These are phyloP conservation scores for Vollenhovia emeryi DNA, from an alignment of 1,140 invertebrate species.

Conservation along the genomic window DNA sequence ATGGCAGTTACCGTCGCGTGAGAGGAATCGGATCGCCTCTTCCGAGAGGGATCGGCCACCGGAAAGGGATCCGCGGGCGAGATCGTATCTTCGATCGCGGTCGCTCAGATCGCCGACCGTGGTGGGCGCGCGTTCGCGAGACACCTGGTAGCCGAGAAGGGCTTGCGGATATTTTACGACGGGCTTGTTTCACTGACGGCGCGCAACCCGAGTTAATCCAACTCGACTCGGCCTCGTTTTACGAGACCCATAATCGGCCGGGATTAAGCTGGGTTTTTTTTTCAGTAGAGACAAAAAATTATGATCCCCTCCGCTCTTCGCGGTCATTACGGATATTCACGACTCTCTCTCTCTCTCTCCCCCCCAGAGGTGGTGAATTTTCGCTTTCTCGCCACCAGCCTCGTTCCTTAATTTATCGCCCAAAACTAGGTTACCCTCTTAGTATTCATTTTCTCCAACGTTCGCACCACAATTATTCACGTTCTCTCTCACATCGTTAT, in stretches of 20 bases:
- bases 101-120: too few species aligned
- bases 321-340: background rate
- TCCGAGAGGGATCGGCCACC: background rate
- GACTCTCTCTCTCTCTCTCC: background rate
- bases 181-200: conserved; percentile 2
- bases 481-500: background rate
- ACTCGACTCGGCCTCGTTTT: background rate
- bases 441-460: background rate
- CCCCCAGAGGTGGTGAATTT: background rate
- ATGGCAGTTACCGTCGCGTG: background rate
- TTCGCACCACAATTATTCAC: too few species aligned
- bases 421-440: background rate
- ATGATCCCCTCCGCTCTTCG: background rate
- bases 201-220: conserved; percentile 1
- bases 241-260: background rate
- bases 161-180: conserved; percentile 12
- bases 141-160: conserved; percentile 8
- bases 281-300: background rate
- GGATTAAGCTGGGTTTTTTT: background rate
- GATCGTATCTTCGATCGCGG: conserved; percentile 3
- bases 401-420: background rate
- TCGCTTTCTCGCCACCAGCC: background rate
- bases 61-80: background rate
- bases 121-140: background rate
- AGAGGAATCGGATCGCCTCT: conserved; percentile 10